Base-by-base conservation (phyloP, 2,113 vertebrate genomes). In the Mastomys natalensis region DNA sequence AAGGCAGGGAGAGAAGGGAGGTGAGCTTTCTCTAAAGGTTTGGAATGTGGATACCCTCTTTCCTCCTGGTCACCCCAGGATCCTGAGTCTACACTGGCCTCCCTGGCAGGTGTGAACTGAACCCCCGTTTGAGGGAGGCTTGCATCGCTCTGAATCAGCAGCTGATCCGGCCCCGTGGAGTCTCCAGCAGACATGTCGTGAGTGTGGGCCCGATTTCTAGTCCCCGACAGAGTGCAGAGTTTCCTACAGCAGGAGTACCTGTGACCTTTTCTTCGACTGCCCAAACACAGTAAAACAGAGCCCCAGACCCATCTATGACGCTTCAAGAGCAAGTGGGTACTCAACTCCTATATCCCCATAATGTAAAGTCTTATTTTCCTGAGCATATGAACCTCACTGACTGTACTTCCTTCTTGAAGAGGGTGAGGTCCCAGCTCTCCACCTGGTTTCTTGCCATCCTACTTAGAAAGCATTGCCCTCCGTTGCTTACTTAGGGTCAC, bases 111-210 rank as follows among this genome's bases (percentile, higher is more conserved):
- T 99, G 99, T 37, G 99, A 99, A 97, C 97, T 99, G 96, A 99
- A 99, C 98, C 98, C 98, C n/a, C 99, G 99, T 96, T 99, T 99
- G 99, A 98, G 99, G 43, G 99, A 99, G 94, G 99, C 99, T 34
- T 99, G 99, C 80, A 98, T 99, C 1, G 99, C 99, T 74, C 97
- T 99, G 98, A 99, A 99, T 97, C 99, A 98, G 84, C 99, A 99
- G 97, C 98, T 99, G 90, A 99, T 98, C n/a, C 98, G 99, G 40
- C 88, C 98, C 0, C 98, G 96, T 74, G 96, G 98, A 66, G 98
- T 99, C 98, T 99, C 98, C 98, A 99, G 99, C 98, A 99, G 99
- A 90, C 99, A 99, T 95, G 98, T 99, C 98, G 99, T 99, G 98
- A 98, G 62, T 9, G 6, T 1, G 26, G 43, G 85, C 37, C 48